These are phyloP conservation scores for Drosophila melanogaster DNA, from an alignment of 1,140 invertebrate genomes.

Conservation along the genomic window Release_6_plus_ISO1_MT NT_037436.4:6368001-6368500, in stretches of 20 bases:
- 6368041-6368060: conserved; percentile 81
- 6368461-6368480: conserved; percentile 17
- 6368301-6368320: conserved; percentile 64
- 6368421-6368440: conserved; percentile 66
- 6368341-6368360: conserved; percentile 80
- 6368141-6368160: conserved; percentile 74
- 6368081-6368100: conserved; percentile 47
- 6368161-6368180: conserved; percentile 81
- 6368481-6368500: conserved; percentile 73
- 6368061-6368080: conserved; percentile 65
- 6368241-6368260: conserved; percentile 76
- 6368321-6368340: conserved; percentile 80
- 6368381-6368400: conserved; percentile 67
- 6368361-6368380: conserved; percentile 80
- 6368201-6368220: conserved; percentile 64
- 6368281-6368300: conserved; percentile 39
- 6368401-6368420: conserved; percentile 84
- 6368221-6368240: conserved; percentile 52
- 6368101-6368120: conserved; percentile 36
- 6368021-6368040: conserved; percentile 76
- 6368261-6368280: conserved; percentile 12
- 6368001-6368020: conserved; percentile 52
- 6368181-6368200: conserved; percentile 64
- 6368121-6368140: conserved; percentile 50
- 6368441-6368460: conserved; percentile 28